These are phyloP conservation scores for Digitonthophagus gazella DNA, from an alignment of 2,888 invertebrate genomes.

Conservation along the genomic window DNA sequence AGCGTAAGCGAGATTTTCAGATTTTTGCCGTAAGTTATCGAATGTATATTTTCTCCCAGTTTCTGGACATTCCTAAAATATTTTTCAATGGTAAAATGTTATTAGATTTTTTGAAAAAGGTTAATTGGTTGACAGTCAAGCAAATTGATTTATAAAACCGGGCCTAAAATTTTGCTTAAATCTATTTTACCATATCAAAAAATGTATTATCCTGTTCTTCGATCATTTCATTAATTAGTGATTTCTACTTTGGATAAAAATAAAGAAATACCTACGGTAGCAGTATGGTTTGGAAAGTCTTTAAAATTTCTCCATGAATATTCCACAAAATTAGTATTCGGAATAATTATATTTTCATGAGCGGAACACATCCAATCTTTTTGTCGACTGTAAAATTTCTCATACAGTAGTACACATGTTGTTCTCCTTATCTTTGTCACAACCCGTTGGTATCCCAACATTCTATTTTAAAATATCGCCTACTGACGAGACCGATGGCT, in stretches of 20 bases:
- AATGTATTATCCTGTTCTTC: too few relatives aligned
- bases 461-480: background rate
- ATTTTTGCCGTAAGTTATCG: conserved; percentile 62
- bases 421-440: background rate
- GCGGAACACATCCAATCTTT: conserved; percentile 43
- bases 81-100: background rate
- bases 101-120: background rate
- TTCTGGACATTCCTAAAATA: conserved; percentile 65
- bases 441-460: background rate
- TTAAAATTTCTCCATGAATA: conserved; percentile 56
- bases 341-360: conserved; percentile 56
- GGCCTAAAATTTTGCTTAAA: too few relatives aligned
- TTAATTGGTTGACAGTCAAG: background rate
- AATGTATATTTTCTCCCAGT: conserved; percentile 74
- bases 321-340: conserved; percentile 57
- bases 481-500: too few relatives aligned
- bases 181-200: too few relatives aligned
- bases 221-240: too few relatives aligned
- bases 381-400: background rate
- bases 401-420: too few relatives aligned
- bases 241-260: too few relatives aligned
- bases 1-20: conserved; percentile 57
- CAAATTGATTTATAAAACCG: background rate
- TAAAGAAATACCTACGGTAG: conserved; percentile 16
- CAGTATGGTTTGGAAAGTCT: conserved; percentile 56